Evolutionary conservation across 2,113 vertebrate genomes (phyloP).

Genomic region (Eidolon helvum): DNA sequence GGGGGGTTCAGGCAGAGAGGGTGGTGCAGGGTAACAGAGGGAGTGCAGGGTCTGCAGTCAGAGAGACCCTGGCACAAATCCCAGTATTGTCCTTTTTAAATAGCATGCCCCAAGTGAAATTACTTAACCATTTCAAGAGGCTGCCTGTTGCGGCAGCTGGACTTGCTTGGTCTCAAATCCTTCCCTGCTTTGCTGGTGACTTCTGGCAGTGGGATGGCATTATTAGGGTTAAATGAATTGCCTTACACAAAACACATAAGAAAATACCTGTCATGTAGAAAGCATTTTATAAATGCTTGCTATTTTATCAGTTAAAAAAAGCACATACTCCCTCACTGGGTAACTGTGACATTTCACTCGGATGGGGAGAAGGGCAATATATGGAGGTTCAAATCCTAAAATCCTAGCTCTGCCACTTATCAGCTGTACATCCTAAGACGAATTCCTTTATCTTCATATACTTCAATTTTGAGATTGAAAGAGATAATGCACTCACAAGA

Average conservation of each 20-base stretch:
- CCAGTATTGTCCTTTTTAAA: neutral
- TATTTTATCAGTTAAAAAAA: neutral
- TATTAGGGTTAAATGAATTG: neutral
- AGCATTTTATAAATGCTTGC: neutral
- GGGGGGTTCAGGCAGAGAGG: neutral
- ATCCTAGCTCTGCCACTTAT: neutral
- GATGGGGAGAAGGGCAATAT: neutral
- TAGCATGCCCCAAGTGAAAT: no score
- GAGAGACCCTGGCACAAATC: neutral
- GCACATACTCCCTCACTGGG: neutral
- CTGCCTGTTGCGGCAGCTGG: neutral
- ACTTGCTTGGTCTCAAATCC: neutral
- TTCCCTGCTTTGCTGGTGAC: neutral
- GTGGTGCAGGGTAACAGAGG: accelerated
- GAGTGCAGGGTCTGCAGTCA: neutral
- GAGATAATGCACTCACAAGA: neutral
- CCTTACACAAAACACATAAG: neutral
- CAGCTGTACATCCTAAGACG: neutral
- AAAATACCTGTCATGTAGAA: neutral
- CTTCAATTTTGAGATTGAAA: neutral
- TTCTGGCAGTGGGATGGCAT: neutral
- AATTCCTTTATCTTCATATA: neutral
- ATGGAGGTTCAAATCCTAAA: neutral
- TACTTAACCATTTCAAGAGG: neutral
- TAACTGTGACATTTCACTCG: neutral